Percentiles rank a stretch among this genome's conserved stretches.
phyloP scores from a whole-genome alignment of 2,888 invertebrate species.

The Drosophila incognita region DNA sequence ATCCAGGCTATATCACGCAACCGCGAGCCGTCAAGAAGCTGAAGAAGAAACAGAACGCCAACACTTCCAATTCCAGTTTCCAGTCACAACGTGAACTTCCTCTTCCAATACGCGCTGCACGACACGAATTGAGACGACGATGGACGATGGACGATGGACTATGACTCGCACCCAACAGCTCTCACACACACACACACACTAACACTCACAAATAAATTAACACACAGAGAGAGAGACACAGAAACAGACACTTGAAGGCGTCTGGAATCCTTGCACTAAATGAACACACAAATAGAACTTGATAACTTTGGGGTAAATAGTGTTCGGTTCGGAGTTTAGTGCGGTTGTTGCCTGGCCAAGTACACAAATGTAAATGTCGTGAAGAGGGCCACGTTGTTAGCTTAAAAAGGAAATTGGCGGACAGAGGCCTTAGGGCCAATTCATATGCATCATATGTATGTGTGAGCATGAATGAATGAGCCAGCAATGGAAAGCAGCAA shows the following conservation, averaged over 20 bases:
- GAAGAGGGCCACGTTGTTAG: conserved; percentile 77
- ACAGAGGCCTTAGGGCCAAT: conserved; percentile 50
- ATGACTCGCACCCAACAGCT: conserved; percentile 47
- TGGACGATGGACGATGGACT: conserved; percentile 15
- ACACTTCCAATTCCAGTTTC: conserved; percentile 64
- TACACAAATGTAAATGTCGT: conserved; percentile 83
- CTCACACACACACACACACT: conserved; percentile 22
- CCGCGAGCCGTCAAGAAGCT: conserved; percentile 72
- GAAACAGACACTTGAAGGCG: conserved; percentile 24
- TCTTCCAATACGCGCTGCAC: conserved; percentile 67
- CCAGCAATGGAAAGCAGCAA: conserved; percentile 33
- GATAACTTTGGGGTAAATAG: conserved; percentile 22
- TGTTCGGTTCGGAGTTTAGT: conserved; percentile 9
- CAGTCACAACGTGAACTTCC: conserved; percentile 66
- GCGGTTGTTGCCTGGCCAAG: conserved; percentile 80
- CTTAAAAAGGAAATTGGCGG: conserved; percentile 82
- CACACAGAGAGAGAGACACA: conserved; percentile 26
- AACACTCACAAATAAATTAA: conserved; percentile 6
- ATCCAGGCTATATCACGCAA: conserved; percentile 67
- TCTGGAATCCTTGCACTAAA: conserved; percentile 68
- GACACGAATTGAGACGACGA: conserved; percentile 42
- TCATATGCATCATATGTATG: conserved; percentile 17
- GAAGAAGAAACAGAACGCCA: conserved; percentile 52
- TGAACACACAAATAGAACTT: conserved; percentile 46
- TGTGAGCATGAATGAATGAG: conserved; percentile 53